Conservation (phyloP, 23 tunicate species). For the Diplosoma virens region DNA sequence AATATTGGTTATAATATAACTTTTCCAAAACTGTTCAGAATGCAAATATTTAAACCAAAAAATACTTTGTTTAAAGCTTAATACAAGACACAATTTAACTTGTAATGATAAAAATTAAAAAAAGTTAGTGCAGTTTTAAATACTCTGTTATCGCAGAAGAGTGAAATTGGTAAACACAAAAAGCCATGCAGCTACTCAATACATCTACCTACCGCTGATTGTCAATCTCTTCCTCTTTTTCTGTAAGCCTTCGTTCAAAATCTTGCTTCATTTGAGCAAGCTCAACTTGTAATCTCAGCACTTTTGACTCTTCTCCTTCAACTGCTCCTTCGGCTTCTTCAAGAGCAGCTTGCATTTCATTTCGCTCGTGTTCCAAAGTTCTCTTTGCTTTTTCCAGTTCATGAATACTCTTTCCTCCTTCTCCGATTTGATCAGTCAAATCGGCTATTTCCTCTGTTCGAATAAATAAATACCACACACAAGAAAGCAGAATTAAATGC, state of each 20-base stretch:
- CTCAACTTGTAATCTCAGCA: constrained; percentile 83
- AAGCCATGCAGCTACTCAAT: background rate
- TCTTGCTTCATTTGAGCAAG: constrained; percentile 92
- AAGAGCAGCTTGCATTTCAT: constrained; percentile 89
- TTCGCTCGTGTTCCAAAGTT: constrained; percentile 87
- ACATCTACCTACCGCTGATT: constrained; percentile 45
- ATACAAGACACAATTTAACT: too few relatives aligned
- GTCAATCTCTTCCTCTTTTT: constrained; percentile 98
- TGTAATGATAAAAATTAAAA: too few relatives aligned
- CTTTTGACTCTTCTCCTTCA: constrained; percentile 95
- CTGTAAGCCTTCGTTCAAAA: constrained; percentile 85
- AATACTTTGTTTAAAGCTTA: too few relatives aligned
- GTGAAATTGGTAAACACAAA: too few relatives aligned
- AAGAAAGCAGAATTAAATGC: background rate
- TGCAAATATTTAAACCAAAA: too few relatives aligned
- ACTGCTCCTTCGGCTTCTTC: constrained; percentile 97
- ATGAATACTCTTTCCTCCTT: constrained; percentile 94
- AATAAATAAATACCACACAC: background rate
- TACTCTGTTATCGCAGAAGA: too few relatives aligned
- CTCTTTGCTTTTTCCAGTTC: constrained; percentile 97
- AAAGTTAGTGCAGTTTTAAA: too few relatives aligned
- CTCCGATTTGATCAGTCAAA: constrained; percentile 87
- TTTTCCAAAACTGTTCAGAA: too few relatives aligned
- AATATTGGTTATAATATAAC: too few relatives aligned
- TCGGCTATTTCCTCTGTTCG: constrained; percentile 74